Percentiles rank a stretch among this genome's conserved stretches.
Conservation (phyloP, 2,113 vertebrate genomes). For the Laticauda laticaudata region DNA sequence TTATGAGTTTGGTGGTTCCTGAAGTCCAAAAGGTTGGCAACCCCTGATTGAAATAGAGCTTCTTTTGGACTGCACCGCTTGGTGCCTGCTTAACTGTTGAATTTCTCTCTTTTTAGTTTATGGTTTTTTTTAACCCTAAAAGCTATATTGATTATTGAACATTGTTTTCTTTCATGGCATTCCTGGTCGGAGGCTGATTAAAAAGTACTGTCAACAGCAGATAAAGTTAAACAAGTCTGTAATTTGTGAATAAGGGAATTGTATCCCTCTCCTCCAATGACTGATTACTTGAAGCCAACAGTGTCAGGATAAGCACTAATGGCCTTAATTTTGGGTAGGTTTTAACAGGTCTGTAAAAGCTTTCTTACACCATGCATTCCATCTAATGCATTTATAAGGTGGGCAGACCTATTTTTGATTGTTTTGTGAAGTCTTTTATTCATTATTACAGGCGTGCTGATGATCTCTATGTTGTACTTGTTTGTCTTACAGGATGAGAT, state of each 20-base stretch:
- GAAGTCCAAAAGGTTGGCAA: too few relatives aligned
- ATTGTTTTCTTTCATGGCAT: background rate
- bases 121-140: background rate
- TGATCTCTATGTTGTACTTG: background rate
- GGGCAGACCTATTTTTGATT: background rate
- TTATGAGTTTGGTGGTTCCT: too few relatives aligned
- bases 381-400: background rate
- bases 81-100: background rate
- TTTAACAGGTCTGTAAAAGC: background rate
- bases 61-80: background rate
- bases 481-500: background rate
- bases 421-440: slow-evolving; percentile 1
- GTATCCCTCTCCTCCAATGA: background rate
- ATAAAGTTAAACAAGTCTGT: background rate
- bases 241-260: background rate
- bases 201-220: background rate
- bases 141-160: background rate
- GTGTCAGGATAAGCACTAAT: background rate
- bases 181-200: background rate
- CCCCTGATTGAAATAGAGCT: background rate
- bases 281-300: background rate
- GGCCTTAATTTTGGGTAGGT: background rate
- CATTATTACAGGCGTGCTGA: background rate
- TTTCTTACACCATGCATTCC: background rate
- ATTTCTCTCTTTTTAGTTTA: background rate